Percentiles rank a stretch among this genome's conserved stretches.
Conservation (phyloP, 1,140 invertebrate species). For the Sminthurides bifidus region DNA sequence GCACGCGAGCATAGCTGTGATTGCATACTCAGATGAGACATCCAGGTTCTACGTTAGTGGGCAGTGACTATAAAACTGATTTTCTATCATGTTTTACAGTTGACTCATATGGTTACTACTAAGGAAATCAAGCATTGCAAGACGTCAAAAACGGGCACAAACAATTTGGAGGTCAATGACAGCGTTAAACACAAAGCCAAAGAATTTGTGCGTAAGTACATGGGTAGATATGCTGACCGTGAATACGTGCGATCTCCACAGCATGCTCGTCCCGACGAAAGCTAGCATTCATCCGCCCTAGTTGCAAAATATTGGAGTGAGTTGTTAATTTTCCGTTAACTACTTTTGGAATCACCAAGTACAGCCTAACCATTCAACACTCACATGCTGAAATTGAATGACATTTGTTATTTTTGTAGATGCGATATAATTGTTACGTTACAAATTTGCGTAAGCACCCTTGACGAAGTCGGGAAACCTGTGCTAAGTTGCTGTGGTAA, state of each 20-base stretch:
- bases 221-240: slow-evolving; percentile 65
- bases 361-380: no score
- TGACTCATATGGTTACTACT: slow-evolving; percentile 91
- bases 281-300: not conserved
- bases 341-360: no score
- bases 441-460: no score
- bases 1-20: not conserved
- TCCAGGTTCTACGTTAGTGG: no score
- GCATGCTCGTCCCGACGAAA: not conserved
- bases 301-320: not conserved
- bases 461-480: no score
- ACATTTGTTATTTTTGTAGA: no score
- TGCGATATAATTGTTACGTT: no score
- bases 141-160: slow-evolving; percentile 69
- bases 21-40: no score
- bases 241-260: slow-evolving; percentile 19
- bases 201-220: slow-evolving; percentile 91
- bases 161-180: slow-evolving; percentile 74
- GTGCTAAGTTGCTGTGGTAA: no score
- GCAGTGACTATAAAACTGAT: slow-evolving; percentile 9
- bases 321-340: no score
- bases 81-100: slow-evolving; percentile 46
- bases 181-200: slow-evolving; percentile 85
- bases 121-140: slow-evolving; percentile 90
- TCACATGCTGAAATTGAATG: no score